Base-by-base conservation (phyloP, 2,113 vertebrate genomes). In the Oplegnathus fasciatus region DNA sequence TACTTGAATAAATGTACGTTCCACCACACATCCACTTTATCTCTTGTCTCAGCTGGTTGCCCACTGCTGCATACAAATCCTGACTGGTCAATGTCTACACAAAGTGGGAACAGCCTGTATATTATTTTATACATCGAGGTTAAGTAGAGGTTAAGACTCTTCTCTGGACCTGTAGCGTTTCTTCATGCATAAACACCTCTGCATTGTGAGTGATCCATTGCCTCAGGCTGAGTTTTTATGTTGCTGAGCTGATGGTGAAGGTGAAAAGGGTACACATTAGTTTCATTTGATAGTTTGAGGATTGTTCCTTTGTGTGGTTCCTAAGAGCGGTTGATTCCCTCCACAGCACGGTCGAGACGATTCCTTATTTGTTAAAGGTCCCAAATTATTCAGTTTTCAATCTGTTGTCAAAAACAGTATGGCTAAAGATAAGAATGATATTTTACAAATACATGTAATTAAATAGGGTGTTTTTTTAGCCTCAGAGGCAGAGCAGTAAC, bases 121-220 rank as follows among this genome's bases (percentile, higher is more conserved):
- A 28, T 67, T 22, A 20, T 52, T 52, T 28, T 26, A 52, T 26
- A 1, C 1, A 26, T 32, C 37, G 0, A 69, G 24, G 28, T 54
- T 7, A 75, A 0, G 5, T 7, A 40, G n/a, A n/a, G n/a, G n/a
- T n/a, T n/a, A n/a, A n/a, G n/a, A 26, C 7, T 24, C 14, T 20
- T 55, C 1, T 57, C 22, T 24, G 11, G 37, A 13, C 22, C n/a
- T 9, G 9, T 69, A 14, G 37, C 26, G 32, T 32, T 34, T 44
- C 26, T 32, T 61, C 44, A 32, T 46, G 0, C 11, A 24, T 30
- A 10, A 50, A 34, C 4, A 17, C 18, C 28, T 64, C 5, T n/a
- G 14, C 14, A 37, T 64, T 34, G 4, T 26, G 37, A 37, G 30
- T 37, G 34, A 65, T 52, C 26, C 0, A 0, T 6, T 0, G 74